These are phyloP conservation scores for Cercopithecus hamlyni DNA, from an alignment of 2,797 vertebrate species.

Conservation along the genomic window DNA sequence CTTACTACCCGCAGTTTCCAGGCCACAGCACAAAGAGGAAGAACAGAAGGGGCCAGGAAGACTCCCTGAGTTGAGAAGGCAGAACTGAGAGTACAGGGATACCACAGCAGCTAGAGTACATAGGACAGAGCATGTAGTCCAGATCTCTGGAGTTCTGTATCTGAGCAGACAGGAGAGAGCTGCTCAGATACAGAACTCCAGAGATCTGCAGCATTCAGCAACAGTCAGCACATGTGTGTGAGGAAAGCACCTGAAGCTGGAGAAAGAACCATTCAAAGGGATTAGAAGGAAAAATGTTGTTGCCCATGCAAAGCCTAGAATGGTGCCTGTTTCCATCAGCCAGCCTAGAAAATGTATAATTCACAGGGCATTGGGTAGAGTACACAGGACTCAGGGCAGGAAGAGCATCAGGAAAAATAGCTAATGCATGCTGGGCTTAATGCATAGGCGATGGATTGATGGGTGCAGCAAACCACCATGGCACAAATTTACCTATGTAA, in stretches of 20 bases:
- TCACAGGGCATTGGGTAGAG: not conserved
- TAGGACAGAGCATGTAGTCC: not conserved
- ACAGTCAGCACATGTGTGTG: rapidly evolving
- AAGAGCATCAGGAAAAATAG: not conserved
- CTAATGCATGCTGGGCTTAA: not conserved
- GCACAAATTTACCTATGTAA: not conserved
- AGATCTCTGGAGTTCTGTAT: not conserved
- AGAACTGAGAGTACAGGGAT: not conserved
- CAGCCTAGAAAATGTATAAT: not conserved
- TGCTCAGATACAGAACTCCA: not conserved
- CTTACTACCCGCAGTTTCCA: not conserved
- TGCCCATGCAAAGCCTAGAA: not conserved
- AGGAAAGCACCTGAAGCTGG: not conserved
- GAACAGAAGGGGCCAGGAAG: not conserved
- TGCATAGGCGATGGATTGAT: not conserved
- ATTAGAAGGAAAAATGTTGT: not conserved
- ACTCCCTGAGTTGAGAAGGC: not conserved
- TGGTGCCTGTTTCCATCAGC: not conserved
- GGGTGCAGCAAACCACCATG: not conserved
- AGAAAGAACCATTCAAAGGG: not conserved
- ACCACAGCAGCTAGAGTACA: not conserved
- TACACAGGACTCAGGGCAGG: not conserved
- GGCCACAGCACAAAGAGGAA: not conserved
- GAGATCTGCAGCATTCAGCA: not conserved
- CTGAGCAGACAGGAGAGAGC: not conserved